Evolutionary conservation across 2,113 vertebrate genomes (phyloP).

Genomic region (Neotoma lepida): DNA sequence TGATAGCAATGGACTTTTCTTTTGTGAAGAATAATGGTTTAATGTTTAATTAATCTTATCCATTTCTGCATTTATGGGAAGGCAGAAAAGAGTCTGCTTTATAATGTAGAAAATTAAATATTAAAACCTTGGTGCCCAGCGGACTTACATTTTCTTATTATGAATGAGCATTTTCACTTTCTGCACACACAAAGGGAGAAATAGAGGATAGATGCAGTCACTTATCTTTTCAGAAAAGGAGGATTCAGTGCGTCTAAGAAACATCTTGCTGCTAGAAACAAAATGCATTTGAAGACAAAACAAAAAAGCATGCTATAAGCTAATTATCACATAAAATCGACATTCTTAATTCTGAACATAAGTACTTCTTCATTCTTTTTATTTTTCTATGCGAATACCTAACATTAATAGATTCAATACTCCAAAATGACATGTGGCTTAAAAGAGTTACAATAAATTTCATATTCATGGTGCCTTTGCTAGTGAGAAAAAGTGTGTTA

Average conservation of each 20-base stretch:
- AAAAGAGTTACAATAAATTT: conserved; percentile 15
- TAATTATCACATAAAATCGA: neutral
- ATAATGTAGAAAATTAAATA: conserved; percentile 90
- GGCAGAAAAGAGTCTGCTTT: conserved; percentile 84
- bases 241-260: conserved; percentile 75
- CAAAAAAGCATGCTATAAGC: conserved; percentile 33
- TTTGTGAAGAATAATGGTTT: conserved; percentile 86
- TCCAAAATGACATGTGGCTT: neutral
- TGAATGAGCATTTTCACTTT: conserved; percentile 86
- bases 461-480: neutral
- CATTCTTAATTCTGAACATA: conserved; percentile 9
- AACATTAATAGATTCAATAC: conserved; percentile 38
- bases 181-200: conserved; percentile 80
- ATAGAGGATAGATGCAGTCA: conserved; percentile 82
- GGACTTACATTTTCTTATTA: conserved; percentile 88
- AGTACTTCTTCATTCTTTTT: neutral
- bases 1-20: conserved; percentile 81
- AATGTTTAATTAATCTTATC: conserved; percentile 90
- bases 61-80: conserved; percentile 88
- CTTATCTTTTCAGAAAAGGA: conserved; percentile 79
- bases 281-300: conserved; percentile 78
- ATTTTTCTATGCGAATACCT: neutral
- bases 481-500: conserved; percentile 18
- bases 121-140: conserved; percentile 87
- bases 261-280: conserved; percentile 78